Base-by-base conservation (phyloP, 2,797 vertebrate genomes). In the Hirundo rustica region DNA sequence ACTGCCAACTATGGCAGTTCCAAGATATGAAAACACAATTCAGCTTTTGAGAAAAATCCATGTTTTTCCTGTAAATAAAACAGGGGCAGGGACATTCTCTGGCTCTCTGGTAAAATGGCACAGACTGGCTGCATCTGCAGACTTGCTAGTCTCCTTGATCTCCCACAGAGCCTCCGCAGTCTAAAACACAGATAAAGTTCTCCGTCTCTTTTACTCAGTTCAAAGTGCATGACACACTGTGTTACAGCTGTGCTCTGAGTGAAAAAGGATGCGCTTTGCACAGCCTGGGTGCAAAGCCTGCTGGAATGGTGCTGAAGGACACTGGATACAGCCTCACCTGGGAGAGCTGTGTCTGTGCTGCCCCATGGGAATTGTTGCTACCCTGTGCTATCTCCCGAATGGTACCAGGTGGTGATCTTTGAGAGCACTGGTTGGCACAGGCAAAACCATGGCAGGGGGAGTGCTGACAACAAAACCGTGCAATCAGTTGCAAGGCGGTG, bases 331-430 rank as follows among this genome's bases (percentile, higher is more conserved):
- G 68, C 50, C 64, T 48, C n/a, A 74, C 10, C n/a, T 4, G 1
- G 13, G 32, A 10, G 60, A 34, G 18, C 2, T 0, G 0, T 29
- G 44, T 40, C 40, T 13, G 0, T 30, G 40, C 36, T 47, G 12
- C 72, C n/a, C 50, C 22, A 16, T 22, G 58, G 54, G 67, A 90
- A 61, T n/a, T 15, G 30, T 29, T 75, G 68, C 42, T 72, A 9
- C 22, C 6, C 45, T 79, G 17, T 36, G 20, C 50, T 50, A 1
- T 42, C 34, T 89, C 71, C 51, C 67, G 50, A 3, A 45, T 2
- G 1, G 2, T 60, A 42, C 85, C 88, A 81, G 42, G 30, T 21
- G 58, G 21, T 81, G 84, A 76, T 66, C 53, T 80, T 67, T 85
- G 74, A 84, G 42, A 89, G 17, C 61, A 27, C 15, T 91, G 64